These are phyloP conservation scores for Dendrocincla tyrannina DNA, from an alignment of 2,797 vertebrate genomes.

Conservation along the genomic window DNA sequence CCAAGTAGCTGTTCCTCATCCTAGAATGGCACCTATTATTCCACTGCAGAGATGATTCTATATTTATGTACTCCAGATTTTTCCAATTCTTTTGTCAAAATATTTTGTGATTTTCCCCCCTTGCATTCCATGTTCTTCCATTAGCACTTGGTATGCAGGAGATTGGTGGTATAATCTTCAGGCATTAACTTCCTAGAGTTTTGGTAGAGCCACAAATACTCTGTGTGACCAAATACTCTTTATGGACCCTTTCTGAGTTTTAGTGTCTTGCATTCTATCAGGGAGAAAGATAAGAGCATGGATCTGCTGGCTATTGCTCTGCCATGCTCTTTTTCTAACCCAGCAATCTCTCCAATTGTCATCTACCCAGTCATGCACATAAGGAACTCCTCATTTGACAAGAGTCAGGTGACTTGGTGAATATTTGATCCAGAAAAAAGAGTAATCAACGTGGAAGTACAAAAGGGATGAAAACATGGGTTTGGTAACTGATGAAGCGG, in stretches of 20 bases:
- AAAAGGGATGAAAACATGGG: background rate
- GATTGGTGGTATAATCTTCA: background rate
- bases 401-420: background rate
- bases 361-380: background rate
- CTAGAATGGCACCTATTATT: constrained; percentile 27
- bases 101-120: rapidly evolving
- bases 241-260: background rate
- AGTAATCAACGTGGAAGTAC: background rate
- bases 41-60: background rate
- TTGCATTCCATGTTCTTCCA: background rate
- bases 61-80: background rate
- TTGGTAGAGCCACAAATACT: background rate
- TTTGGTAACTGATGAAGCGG: background rate
- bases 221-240: background rate
- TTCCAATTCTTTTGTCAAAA: background rate
- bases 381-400: background rate
- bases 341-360: background rate
- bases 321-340: background rate
- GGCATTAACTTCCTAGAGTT: background rate
- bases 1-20: background rate
- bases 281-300: background rate
- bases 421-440: background rate
- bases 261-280: background rate
- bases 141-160: background rate
- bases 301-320: background rate